phyloP scores from a whole-genome alignment of 1,140 invertebrate genomes.

The Drosophila neocordata region DNA sequence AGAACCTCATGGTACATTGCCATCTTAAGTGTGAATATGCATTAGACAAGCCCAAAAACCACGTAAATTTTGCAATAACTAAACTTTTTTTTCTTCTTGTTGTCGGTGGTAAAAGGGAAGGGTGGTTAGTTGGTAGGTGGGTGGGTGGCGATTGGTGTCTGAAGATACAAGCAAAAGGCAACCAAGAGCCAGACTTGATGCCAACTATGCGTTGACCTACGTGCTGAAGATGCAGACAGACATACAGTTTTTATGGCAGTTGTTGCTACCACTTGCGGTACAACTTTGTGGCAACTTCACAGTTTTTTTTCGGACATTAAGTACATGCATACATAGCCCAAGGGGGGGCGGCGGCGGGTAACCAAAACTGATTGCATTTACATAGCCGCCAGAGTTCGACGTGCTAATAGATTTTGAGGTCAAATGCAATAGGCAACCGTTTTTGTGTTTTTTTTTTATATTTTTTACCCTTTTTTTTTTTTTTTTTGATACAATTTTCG shows the following conservation, averaged over 20 bases:
- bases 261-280: slow-evolving; percentile 20
- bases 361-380: slow-evolving; percentile 59
- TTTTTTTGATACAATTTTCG: slow-evolving; percentile 69
- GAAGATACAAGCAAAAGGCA: slow-evolving; percentile 57
- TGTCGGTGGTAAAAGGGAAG: neutral
- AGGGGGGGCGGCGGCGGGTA: slow-evolving; percentile 35
- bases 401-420: slow-evolving; percentile 81
- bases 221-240: slow-evolving; percentile 72
- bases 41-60: slow-evolving; percentile 32
- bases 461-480: slow-evolving; percentile 29
- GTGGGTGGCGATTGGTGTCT: slow-evolving; percentile 1
- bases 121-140: no score
- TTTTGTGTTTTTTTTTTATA: slow-evolving; percentile 41
- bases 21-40: slow-evolving; percentile 64
- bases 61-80: slow-evolving; percentile 70
- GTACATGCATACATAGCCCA: slow-evolving; percentile 22
- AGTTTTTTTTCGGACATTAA: slow-evolving; percentile 62
- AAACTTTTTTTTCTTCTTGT: slow-evolving; percentile 34
- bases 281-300: slow-evolving; percentile 57
- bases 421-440: slow-evolving; percentile 73
- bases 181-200: slow-evolving; percentile 34
- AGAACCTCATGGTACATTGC: slow-evolving; percentile 2
- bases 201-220: slow-evolving; percentile 68
- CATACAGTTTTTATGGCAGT: slow-evolving; percentile 49
- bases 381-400: slow-evolving; percentile 77